These are phyloP conservation scores for Drosophila eohydei DNA, from an alignment of 2,888 invertebrate genomes.

Conservation along the genomic window DNA sequence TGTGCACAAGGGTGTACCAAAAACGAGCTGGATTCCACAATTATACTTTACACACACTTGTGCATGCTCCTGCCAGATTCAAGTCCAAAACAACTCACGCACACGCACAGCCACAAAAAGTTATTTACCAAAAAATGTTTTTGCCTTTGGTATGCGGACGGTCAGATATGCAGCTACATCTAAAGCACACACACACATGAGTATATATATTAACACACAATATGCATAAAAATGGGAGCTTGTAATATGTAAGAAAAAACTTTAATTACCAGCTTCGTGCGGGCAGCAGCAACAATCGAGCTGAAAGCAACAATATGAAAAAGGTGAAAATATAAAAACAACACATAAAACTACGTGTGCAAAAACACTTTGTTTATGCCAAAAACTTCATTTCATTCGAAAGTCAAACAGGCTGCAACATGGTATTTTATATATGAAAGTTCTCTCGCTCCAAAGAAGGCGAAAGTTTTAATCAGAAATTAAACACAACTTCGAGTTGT, in stretches of 20 bases:
- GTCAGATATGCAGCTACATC: slow-evolving; percentile 13
- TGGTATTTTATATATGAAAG: not conserved
- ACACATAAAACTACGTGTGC: slow-evolving; percentile 6
- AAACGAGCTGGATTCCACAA: slow-evolving; percentile 12
- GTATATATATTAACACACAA: not conserved
- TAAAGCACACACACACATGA: not conserved
- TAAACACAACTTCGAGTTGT: not conserved
- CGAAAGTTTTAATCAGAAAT: not conserved
- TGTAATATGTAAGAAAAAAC: slow-evolving; percentile 64
- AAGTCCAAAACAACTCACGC: slow-evolving; percentile 17
- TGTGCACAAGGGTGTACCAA: not conserved
- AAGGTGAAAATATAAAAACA: not conserved
- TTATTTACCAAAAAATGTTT: slow-evolving; percentile 35
- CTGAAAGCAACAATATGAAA: not conserved
- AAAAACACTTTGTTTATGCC: slow-evolving; percentile 30
- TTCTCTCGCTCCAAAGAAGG: not conserved
- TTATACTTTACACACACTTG: slow-evolving; percentile 20
- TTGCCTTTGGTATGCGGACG: slow-evolving; percentile 46
- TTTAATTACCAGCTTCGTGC: slow-evolving; percentile 63
- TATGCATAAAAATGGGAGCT: slow-evolving; percentile 7
- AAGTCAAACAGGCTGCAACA: slow-evolving; percentile 21
- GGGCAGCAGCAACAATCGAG: slow-evolving; percentile 26
- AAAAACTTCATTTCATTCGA: slow-evolving; percentile 39
- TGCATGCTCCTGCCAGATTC: slow-evolving; percentile 28
- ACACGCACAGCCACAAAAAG: slow-evolving; percentile 28